phyloP scores from a whole-genome alignment of 2,797 vertebrate species.

The Sebastes reedi region DNA sequence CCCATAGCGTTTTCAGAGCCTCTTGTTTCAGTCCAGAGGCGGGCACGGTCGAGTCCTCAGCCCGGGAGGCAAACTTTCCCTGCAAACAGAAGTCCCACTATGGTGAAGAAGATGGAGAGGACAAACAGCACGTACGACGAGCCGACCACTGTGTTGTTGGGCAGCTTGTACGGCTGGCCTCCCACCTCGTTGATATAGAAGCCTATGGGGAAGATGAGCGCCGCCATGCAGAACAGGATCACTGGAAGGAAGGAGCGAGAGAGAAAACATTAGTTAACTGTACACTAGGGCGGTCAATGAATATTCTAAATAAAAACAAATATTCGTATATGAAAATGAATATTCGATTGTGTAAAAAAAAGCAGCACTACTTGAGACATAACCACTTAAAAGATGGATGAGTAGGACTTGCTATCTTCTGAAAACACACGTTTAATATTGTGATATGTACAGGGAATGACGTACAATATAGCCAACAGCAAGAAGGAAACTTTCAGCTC shows the following conservation, averaged over 20 bases:
- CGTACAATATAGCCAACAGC: no score
- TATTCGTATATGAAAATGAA: background rate
- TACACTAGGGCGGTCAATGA: background rate
- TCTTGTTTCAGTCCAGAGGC: constrained; percentile 65
- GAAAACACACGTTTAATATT: no score
- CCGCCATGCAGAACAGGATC: constrained; percentile 99
- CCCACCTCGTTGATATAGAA: constrained; percentile 99
- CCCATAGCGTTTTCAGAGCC: constrained; percentile 62
- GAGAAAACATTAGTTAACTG: constrained; percentile 37
- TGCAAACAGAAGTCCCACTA: constrained; percentile 99
- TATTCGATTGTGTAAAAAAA: no score
- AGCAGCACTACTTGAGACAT: no score
- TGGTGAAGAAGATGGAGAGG: constrained; percentile 99
- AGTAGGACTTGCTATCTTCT: no score
- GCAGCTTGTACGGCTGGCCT: constrained; percentile 98
- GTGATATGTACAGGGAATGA: no score
- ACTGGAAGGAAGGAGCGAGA: constrained; percentile 83
- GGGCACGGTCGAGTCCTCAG: constrained; percentile 77
- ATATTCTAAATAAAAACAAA: background rate
- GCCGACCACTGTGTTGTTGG: constrained; percentile 98
- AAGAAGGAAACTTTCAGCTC: no score
- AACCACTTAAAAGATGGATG: no score
- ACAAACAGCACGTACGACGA: constrained; percentile 99
- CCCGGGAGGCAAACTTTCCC: constrained; percentile 98
- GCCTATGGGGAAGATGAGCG: constrained; percentile 99